Conservation (phyloP, 2,888 invertebrate genomes). For the Acanthosepion lycidas region DNA sequence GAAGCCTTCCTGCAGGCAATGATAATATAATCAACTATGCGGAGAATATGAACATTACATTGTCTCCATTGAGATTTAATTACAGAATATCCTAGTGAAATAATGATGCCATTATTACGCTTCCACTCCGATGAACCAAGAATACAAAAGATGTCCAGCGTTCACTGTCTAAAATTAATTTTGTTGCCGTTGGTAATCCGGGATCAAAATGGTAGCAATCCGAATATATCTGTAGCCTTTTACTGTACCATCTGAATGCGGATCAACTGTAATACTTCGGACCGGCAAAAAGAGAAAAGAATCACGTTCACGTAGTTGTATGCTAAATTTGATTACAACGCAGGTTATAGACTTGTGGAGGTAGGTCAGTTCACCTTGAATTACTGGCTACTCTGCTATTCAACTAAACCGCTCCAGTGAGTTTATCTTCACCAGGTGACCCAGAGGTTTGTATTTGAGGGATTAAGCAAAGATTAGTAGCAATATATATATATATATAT, state of each 20-base stretch:
- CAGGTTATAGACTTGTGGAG: too few relatives aligned
- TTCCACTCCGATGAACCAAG: background rate
- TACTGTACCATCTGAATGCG: background rate
- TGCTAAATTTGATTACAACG: background rate
- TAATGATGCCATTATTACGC: conserved; percentile 20
- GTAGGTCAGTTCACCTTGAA: too few relatives aligned
- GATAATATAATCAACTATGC: background rate
- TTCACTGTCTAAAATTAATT: conserved; percentile 3
- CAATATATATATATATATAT: too few relatives aligned
- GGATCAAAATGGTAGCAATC: background rate
- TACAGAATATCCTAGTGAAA: background rate
- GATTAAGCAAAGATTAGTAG: too few relatives aligned
- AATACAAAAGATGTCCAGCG: background rate
- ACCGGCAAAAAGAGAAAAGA: background rate
- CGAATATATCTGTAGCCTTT: background rate
- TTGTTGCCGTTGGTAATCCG: background rate
- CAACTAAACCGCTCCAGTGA: too few relatives aligned
- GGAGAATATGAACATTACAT: background rate
- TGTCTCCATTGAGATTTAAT: background rate
- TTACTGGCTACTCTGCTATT: too few relatives aligned
- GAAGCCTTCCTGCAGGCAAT: background rate
- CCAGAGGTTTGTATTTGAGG: too few relatives aligned
- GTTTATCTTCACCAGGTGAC: too few relatives aligned
- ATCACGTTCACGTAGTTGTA: background rate
- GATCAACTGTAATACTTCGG: background rate